phyloP scores from a whole-genome alignment of 2,113 vertebrate genomes.

The Anser cygnoides region DNA sequence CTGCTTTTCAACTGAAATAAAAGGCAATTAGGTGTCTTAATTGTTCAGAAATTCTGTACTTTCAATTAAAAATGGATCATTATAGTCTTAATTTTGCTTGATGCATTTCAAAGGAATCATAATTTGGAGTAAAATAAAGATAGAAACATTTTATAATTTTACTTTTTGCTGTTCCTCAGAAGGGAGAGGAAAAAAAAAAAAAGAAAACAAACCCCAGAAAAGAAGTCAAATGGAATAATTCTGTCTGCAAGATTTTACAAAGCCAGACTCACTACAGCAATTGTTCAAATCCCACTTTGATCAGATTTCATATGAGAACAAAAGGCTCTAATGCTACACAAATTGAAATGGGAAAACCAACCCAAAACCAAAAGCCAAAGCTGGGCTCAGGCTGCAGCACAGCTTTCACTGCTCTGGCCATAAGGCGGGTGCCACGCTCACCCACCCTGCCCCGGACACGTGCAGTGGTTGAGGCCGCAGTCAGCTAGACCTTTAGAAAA shows the following conservation, averaged over 20 bases:
- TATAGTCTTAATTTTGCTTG: not conserved
- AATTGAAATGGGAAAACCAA: not conserved
- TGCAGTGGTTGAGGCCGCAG: not conserved
- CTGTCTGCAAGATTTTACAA: not conserved
- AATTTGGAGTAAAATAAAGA: not conserved
- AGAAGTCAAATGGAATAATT: not conserved
- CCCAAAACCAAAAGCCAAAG: not conserved
- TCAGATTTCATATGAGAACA: not conserved
- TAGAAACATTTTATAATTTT: not conserved
- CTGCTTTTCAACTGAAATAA: not conserved
- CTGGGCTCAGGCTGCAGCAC: accelerated
- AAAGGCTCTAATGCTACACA: accelerated
- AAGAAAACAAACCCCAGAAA: not conserved
- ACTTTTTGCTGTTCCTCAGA: not conserved
- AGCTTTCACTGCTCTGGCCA: not conserved
- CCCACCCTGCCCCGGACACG: not conserved
- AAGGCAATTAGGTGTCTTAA: not conserved
- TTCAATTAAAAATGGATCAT: not conserved
- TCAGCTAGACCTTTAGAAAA: not conserved
- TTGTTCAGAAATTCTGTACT: not conserved
- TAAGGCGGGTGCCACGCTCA: no score
- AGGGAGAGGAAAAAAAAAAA: not conserved
- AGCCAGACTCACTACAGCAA: not conserved
- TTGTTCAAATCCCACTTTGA: not conserved
- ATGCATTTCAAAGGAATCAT: not conserved